Evolutionary conservation across 2,888 invertebrate species (phyloP).

Genomic region (Willowsia nigromaculata): DNA sequence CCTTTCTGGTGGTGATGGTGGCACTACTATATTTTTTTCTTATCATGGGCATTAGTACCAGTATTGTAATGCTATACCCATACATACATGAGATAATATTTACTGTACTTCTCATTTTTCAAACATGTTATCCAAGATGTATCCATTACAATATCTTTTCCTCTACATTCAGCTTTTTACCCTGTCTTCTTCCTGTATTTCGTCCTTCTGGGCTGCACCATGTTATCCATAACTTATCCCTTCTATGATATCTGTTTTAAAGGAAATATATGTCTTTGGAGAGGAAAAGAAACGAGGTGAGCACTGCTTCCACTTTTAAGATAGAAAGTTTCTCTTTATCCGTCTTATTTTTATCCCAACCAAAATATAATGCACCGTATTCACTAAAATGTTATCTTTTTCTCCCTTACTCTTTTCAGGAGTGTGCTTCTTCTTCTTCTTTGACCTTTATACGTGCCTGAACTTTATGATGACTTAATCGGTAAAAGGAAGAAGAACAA

Average conservation of each 20-base stretch:
- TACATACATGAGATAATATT: neutral
- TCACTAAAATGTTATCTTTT: neutral
- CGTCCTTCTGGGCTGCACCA: neutral
- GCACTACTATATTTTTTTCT: neutral
- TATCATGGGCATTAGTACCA: neutral
- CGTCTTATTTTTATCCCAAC: neutral
- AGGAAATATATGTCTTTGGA: neutral
- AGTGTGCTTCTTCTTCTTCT: constrained; percentile 8
- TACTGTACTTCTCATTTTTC: neutral
- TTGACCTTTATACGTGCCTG: constrained; percentile 64
- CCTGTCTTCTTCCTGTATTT: neutral
- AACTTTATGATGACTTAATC: constrained; percentile 65
- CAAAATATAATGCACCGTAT: constrained; percentile 31
- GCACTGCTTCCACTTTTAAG: neutral
- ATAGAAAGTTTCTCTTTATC: neutral
- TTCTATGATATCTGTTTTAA: neutral
- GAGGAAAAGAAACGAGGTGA: neutral
- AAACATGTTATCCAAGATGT: neutral
- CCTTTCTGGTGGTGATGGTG: neutral
- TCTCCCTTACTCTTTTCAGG: neutral
- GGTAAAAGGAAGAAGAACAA: neutral
- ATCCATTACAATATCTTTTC: neutral
- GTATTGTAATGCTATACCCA: neutral
- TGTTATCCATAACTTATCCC: neutral
- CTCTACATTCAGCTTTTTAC: neutral